Evolutionary conservation across 2,888 invertebrate species (phyloP).

Genomic region (Tetrapedia diversipes): DNA sequence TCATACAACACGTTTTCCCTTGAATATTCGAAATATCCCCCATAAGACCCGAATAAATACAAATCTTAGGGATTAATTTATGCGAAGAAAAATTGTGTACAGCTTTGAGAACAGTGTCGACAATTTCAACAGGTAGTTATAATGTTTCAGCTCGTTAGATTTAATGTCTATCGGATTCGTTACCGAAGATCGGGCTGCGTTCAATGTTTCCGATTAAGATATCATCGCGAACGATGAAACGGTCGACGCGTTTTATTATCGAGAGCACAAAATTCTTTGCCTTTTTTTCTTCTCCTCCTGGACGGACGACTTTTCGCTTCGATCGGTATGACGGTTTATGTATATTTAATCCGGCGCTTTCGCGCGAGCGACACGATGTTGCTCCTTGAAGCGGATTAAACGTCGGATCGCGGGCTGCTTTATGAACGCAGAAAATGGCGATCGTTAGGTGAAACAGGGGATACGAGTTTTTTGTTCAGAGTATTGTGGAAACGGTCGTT

Average conservation of each 20-base stretch:
- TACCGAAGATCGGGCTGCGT: slow-evolving; percentile 23
- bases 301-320: slow-evolving; percentile 59
- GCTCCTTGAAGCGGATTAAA: slow-evolving; percentile 1
- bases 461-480: not conserved
- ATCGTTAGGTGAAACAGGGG: not conserved
- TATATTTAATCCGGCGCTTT: not conserved
- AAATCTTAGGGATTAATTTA: too few relatives aligned
- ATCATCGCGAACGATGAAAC: slow-evolving; percentile 28
- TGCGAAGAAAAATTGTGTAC: too few relatives aligned
- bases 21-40: too few relatives aligned
- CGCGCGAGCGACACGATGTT: not conserved
- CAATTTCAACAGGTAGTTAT: slow-evolving; percentile 8
- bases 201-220: slow-evolving; percentile 66
- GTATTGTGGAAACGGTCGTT: not conserved
- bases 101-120: too few relatives aligned
- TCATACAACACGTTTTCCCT: too few relatives aligned
- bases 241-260: slow-evolving; percentile 27
- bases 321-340: slow-evolving; percentile 71
- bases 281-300: slow-evolving; percentile 13
- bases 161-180: slow-evolving; percentile 45
- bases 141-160: slow-evolving; percentile 28
- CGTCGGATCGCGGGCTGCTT: not conserved
- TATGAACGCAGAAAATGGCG: not conserved
- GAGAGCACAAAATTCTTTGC: slow-evolving; percentile 35
- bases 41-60: too few relatives aligned